Evolutionary conservation across 2,113 vertebrate species (phyloP).

Genomic region (Istiophorus platypterus): DNA sequence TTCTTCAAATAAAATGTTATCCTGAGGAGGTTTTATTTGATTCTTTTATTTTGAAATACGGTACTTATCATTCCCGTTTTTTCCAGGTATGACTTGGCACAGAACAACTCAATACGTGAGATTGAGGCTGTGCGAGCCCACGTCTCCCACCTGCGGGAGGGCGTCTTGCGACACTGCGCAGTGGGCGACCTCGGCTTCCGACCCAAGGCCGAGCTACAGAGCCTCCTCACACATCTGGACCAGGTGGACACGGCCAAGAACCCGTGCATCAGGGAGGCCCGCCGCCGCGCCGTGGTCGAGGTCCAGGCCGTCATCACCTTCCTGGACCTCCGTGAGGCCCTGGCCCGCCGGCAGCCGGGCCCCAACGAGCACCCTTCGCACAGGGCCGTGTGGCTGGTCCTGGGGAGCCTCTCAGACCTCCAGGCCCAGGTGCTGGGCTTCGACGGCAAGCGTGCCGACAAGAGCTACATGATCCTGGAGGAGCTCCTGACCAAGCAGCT

Average conservation of each 20-base stretch:
- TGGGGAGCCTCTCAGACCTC: slow-evolving; percentile 91
- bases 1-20: no score
- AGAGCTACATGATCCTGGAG: slow-evolving; percentile 95
- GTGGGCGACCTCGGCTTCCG: slow-evolving; percentile 87
- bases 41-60: background rate
- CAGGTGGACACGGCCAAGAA: slow-evolving; percentile 93
- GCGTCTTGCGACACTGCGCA: slow-evolving; percentile 87
- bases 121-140: slow-evolving; percentile 92
- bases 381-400: slow-evolving; percentile 90
- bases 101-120: slow-evolving; percentile 94
- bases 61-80: background rate
- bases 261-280: slow-evolving; percentile 96
- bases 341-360: slow-evolving; percentile 84
- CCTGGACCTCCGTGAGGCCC: slow-evolving; percentile 92
- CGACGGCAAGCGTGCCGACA: slow-evolving; percentile 92
- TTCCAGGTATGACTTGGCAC: slow-evolving; percentile 90
- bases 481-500: slow-evolving; percentile 98
- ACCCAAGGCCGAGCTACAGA: slow-evolving; percentile 92
- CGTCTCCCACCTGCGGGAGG: slow-evolving; percentile 87
- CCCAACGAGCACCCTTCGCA: slow-evolving; percentile 86
- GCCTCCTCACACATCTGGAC: slow-evolving; percentile 91
- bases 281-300: slow-evolving; percentile 93
- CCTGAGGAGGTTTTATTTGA: no score
- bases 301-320: slow-evolving; percentile 93
- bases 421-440: slow-evolving; percentile 93